phyloP scores from a whole-genome alignment of 2,888 invertebrate genomes.

The Platypus cylindrus region DNA sequence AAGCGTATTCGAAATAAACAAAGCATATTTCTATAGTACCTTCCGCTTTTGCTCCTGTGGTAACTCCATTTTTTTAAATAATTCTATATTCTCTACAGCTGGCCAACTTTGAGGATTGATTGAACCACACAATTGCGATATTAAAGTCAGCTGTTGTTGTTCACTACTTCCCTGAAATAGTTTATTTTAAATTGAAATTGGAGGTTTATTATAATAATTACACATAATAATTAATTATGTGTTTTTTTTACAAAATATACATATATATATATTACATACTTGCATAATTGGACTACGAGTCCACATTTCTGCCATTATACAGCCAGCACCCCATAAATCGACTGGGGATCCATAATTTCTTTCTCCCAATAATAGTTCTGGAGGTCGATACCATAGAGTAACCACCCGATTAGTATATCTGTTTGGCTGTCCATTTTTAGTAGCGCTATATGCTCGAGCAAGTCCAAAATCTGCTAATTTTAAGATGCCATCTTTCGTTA shows the following conservation, averaged over 20 bases:
- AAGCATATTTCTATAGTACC: slow-evolving; percentile 33
- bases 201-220: background rate
- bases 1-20: background rate
- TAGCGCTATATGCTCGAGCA: slow-evolving; percentile 84
- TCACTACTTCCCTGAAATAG: slow-evolving; percentile 68
- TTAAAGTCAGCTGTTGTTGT: slow-evolving; percentile 87
- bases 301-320: slow-evolving; percentile 99
- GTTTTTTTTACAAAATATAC: background rate
- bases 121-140: slow-evolving; percentile 92
- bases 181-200: background rate
- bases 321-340: slow-evolving; percentile 95
- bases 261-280: no score
- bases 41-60: slow-evolving; percentile 77
- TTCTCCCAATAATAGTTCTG: slow-evolving; percentile 61
- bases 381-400: slow-evolving; percentile 86
- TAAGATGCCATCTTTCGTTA: slow-evolving; percentile 86
- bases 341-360: slow-evolving; percentile 94
- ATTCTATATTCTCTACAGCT: slow-evolving; percentile 76
- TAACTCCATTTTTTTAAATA: slow-evolving; percentile 79
- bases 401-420: slow-evolving; percentile 96
- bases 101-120: slow-evolving; percentile 92
- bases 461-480: slow-evolving; percentile 97
- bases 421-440: slow-evolving; percentile 73
- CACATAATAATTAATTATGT: no score
- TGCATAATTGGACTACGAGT: slow-evolving; percentile 89